Conservation (phyloP, 2,797 vertebrate genomes). For the Oreortyx pictus region DNA sequence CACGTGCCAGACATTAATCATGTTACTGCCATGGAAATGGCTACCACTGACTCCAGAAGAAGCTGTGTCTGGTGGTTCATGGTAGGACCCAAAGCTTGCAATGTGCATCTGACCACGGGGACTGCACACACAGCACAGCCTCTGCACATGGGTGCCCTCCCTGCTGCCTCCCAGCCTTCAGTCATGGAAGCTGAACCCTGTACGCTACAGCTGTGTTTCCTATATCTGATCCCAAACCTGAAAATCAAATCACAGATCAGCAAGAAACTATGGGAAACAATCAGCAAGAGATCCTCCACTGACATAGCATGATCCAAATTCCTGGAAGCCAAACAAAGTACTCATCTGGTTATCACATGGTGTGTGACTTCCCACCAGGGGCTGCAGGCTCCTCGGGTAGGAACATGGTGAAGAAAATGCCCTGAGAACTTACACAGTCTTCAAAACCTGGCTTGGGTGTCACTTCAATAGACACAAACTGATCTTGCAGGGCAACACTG, state of each 20-base stretch:
- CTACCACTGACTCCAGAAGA: background rate
- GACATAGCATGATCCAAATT: background rate
- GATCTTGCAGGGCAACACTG: background rate
- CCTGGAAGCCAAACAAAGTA: background rate
- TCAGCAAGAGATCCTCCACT: background rate
- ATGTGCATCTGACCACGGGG: background rate
- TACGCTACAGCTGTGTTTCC: background rate
- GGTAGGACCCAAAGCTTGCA: background rate
- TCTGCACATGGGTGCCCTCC: fast-evolving
- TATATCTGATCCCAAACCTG: background rate
- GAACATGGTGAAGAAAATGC: background rate
- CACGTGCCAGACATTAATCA: fast-evolving
- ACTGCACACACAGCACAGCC: background rate
- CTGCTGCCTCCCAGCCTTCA: fast-evolving
- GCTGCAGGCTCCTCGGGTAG: background rate
- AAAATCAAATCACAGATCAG: background rate
- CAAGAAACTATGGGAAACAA: background rate
- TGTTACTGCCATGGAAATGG: background rate
- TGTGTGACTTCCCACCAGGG: background rate
- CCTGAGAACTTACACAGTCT: background rate
- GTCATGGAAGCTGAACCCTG: background rate
- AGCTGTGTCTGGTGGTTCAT: background rate
- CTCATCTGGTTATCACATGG: background rate
- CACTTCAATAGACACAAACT: background rate
- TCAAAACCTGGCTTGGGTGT: background rate